Base-by-base conservation (phyloP, 2,113 vertebrate species). In the Laticauda laticaudata region DNA sequence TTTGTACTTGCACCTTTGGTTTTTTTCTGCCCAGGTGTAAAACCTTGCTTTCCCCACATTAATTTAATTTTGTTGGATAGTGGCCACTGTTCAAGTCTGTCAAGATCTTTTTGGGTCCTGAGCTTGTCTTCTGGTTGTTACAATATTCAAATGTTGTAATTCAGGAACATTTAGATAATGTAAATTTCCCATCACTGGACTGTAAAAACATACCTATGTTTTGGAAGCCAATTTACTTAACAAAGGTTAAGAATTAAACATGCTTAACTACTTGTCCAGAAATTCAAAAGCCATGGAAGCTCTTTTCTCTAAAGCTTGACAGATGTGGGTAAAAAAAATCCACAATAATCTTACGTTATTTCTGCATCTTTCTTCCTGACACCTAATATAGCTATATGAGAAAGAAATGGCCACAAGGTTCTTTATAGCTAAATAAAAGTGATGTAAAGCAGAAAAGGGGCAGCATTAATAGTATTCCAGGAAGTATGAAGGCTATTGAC, bases 101-200 rank as follows among this genome's bases (percentile, higher is more conserved):
- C 59, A 61, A 26, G 24, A 61, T 61, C 59, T 61, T 61, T 61
- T 61, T 26, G 2, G 9, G 26, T 61, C 59, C 59, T 61, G 9
- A 61, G 9, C 59, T 61, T 26, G 59, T 26, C 59, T 61, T 26
- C 59, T 61, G 24, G 24, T 9, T 61, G 24, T 61, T 61, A 61
- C 59, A 61, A 61, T 24, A 61, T 61, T 39, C 15, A 81, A 43
- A 43, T 43, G 34, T 43, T 81, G 18, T 81, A 81, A 81, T 43
- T 43, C 34, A 43, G 75, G 18, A 81, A 81, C 75, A 81, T 81
- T 18, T 81, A 81, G 7, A 81, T 81, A 39, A 7, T 21, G 15
- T 21, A 81, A 9, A 21, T 81, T 48, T 92, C 90, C 51, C 10
- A 88, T 69, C 91, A 86, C 93, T 95, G 94, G 94, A 91, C 90